phyloP scores from a whole-genome alignment of 2,113 vertebrate genomes.

The Rynchops niger region DNA sequence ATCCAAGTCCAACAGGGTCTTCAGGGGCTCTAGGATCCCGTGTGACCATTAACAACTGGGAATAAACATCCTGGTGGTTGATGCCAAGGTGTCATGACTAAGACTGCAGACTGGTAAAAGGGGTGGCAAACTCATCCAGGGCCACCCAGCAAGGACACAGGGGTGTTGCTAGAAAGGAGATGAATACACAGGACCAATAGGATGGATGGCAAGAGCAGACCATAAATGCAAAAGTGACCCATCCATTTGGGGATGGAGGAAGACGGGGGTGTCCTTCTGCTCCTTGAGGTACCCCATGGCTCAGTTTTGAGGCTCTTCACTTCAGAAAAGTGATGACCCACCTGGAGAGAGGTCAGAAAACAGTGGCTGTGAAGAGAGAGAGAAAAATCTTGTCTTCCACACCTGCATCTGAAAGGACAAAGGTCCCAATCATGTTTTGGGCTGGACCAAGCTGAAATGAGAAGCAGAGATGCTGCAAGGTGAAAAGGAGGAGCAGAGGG shows the following conservation, averaged over 20 bases:
- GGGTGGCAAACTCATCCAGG: not conserved
- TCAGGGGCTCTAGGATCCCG: not conserved
- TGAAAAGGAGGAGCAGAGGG: not conserved
- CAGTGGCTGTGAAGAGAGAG: not conserved
- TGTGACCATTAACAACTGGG: not conserved
- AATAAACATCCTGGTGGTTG: fast-evolving
- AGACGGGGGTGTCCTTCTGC: fast-evolving
- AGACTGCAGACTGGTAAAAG: not conserved
- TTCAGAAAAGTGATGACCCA: not conserved
- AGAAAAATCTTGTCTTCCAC: not conserved
- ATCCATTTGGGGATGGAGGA: not conserved
- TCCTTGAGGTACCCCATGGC: not conserved
- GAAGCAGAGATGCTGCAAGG: not conserved
- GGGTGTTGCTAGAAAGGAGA: not conserved
- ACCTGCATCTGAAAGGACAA: not conserved
- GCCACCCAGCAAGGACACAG: not conserved
- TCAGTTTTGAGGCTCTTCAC: not conserved
- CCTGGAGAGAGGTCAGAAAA: not conserved
- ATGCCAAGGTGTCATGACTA: not conserved
- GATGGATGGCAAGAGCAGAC: not conserved
- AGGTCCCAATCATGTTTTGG: not conserved
- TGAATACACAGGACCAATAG: fast-evolving
- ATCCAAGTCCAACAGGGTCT: not conserved
- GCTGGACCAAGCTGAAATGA: not conserved
- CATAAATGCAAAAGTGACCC: not conserved